A percentile compares a stretch with the other conserved stretches of the same genome.
These are phyloP conservation scores for Etheostoma spectabile DNA, from an alignment of 2,113 vertebrate genomes.

Conservation along the genomic window DNA sequence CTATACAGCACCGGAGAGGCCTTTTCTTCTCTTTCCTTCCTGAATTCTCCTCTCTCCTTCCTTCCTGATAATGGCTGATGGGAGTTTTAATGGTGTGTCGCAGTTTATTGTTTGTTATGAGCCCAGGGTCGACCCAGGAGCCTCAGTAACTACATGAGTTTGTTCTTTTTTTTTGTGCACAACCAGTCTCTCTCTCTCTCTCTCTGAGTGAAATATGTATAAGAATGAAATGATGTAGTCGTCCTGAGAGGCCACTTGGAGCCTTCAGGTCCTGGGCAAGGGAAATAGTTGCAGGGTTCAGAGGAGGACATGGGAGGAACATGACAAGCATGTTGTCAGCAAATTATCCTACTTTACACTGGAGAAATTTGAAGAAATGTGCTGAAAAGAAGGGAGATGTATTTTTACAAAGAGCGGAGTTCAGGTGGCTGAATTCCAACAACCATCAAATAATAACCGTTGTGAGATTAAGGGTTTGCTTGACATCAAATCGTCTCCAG, in stretches of 20 bases:
- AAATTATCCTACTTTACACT: conserved; percentile 10
- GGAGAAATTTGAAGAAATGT: conserved; percentile 17
- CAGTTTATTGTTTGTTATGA: conserved; percentile 29
- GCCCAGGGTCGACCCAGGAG: conserved; percentile 20
- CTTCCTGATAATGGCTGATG: conserved; percentile 34
- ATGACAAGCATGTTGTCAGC: conserved; percentile 9
- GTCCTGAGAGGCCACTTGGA: conserved; percentile 36
- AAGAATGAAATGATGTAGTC: conserved; percentile 37
- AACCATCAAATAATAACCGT: conserved; percentile 10
- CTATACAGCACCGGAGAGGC: conserved; percentile 23
- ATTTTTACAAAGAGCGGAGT: conserved; percentile 7
- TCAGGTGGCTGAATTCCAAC: conserved; percentile 34
- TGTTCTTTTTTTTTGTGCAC: conserved; percentile 4
- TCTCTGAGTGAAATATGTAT: conserved; percentile 8
- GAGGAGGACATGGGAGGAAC: conserved; percentile 45
- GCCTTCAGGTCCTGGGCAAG: conserved; percentile 7
- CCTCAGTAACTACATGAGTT: conserved; percentile 10
- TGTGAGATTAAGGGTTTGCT: conserved; percentile 27
- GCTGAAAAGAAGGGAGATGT: neutral
- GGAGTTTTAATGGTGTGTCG: conserved; percentile 29
- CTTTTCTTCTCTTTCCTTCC: conserved; percentile 25
- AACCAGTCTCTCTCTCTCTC: neutral
- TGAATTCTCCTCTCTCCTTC: conserved; percentile 16
- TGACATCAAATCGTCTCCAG: conserved; percentile 50
- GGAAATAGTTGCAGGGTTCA: conserved; percentile 36